These are phyloP conservation scores for Carettochelys insculpta DNA, from an alignment of 2,113 vertebrate genomes.

Conservation along the genomic window DNA sequence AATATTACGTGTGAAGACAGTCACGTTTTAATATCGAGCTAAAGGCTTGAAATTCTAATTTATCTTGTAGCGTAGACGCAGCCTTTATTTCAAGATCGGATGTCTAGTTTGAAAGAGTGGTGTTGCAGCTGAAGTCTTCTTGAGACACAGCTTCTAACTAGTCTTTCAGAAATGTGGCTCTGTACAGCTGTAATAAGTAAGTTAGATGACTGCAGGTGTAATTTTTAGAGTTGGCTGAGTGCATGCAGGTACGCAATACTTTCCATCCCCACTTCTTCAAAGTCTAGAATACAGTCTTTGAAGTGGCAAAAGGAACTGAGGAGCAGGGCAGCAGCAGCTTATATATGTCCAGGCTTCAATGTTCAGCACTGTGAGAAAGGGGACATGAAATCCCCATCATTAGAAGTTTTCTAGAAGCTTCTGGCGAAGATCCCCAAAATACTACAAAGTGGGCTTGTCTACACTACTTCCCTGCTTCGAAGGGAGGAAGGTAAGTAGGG, in stretches of 20 bases:
- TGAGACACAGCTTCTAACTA: background rate
- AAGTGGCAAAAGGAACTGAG: background rate
- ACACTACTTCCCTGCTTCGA: too few relatives aligned
- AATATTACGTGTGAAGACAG: too few relatives aligned
- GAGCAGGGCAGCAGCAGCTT: background rate
- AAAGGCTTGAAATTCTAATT: too few relatives aligned
- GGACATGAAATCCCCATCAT: background rate
- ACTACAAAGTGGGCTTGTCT: too few relatives aligned
- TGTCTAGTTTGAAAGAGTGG: background rate
- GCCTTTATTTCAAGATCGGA: background rate
- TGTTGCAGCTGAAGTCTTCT: background rate
- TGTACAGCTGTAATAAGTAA: background rate
- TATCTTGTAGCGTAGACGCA: too few relatives aligned
- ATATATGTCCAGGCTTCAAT: background rate
- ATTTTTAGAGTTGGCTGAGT: background rate
- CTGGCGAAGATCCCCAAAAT: background rate
- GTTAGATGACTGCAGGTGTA: background rate
- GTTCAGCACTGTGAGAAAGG: background rate
- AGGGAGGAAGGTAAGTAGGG: too few relatives aligned
- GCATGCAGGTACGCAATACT: background rate
- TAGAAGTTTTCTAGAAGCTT: background rate
- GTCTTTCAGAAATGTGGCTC: background rate
- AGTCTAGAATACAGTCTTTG: background rate
- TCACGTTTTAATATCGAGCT: too few relatives aligned
- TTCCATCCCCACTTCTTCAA: background rate